Conservation (phyloP, 1,140 invertebrate genomes). For the Drosophila kanapiae region DNA sequence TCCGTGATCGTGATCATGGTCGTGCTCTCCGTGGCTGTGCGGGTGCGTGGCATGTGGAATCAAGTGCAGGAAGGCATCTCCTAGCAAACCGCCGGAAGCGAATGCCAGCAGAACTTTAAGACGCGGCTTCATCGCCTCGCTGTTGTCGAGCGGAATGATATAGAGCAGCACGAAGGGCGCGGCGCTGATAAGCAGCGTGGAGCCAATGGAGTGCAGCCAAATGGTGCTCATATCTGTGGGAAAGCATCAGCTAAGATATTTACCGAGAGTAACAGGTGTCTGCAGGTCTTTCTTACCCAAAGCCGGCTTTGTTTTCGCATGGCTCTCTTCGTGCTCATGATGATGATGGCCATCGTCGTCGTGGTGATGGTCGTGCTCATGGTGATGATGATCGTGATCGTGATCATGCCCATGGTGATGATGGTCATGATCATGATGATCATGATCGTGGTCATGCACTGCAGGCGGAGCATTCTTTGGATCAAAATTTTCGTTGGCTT, state of each 20-base stretch:
- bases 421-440: conserved; percentile 60
- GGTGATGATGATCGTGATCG: conserved; percentile 60
- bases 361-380: conserved; percentile 46
- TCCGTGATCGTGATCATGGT: conserved; percentile 65
- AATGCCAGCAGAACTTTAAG: conserved; percentile 95
- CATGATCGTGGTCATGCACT: conserved; percentile 72
- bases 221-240: conserved; percentile 86
- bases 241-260: conserved; percentile 12
- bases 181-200: conserved; percentile 96
- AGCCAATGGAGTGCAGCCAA: conserved; percentile 93
- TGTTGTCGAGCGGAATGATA: conserved; percentile 96
- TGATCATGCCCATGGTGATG: conserved; percentile 38
- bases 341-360: conserved; percentile 44
- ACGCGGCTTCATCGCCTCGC: conserved; percentile 92
- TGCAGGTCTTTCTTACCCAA: conserved; percentile 44
- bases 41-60: conserved; percentile 95
- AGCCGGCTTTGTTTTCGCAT: conserved; percentile 36
- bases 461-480: conserved; percentile 55
- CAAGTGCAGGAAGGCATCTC: conserved; percentile 98
- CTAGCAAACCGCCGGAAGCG: conserved; percentile 96
- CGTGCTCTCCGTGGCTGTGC: conserved; percentile 86
- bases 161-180: conserved; percentile 97
- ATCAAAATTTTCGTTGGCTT: conserved; percentile 88
- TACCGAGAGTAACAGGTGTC: background rate
- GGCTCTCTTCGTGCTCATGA: conserved; percentile 25